These are phyloP conservation scores for Lycophotia porphyrea DNA, from an alignment of 2,888 invertebrate species.

Conservation along the genomic window DNA sequence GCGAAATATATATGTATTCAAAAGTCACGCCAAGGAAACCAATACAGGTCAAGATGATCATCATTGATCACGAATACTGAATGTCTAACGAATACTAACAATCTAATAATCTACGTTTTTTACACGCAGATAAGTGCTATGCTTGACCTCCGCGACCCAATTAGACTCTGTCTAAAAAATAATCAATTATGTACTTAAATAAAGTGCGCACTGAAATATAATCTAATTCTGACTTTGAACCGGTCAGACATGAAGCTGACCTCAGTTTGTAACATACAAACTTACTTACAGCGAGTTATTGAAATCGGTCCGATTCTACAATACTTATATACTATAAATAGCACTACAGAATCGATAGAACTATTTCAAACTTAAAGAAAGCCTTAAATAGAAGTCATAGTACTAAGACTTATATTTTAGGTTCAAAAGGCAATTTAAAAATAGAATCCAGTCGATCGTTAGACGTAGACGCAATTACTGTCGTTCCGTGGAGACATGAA, in stretches of 20 bases:
- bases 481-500: constrained; percentile 54
- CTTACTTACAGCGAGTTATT: not conserved
- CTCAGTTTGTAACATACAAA: not conserved
- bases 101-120: not conserved
- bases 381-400: not conserved
- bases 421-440: constrained; percentile 54
- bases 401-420: too few relatives aligned
- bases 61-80: not conserved
- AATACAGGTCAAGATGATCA: not conserved
- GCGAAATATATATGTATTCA: not conserved
- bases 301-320: not conserved
- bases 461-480: constrained; percentile 60
- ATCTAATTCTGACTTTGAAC: not conserved
- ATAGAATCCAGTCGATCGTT: constrained; percentile 61
- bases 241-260: not conserved
- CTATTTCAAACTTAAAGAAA: not conserved
- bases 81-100: too few relatives aligned
- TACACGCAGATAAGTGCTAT: not conserved
- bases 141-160: constrained; percentile 18
- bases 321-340: not conserved
- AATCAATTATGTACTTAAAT: not conserved
- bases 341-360: not conserved
- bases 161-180: not conserved
- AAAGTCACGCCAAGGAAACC: not conserved
- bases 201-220: not conserved